A percentile compares a stretch with the other conserved stretches of the same genome.
phyloP scores from a whole-genome alignment of 2,888 invertebrate species.

The Zygogramma bicolorata region DNA sequence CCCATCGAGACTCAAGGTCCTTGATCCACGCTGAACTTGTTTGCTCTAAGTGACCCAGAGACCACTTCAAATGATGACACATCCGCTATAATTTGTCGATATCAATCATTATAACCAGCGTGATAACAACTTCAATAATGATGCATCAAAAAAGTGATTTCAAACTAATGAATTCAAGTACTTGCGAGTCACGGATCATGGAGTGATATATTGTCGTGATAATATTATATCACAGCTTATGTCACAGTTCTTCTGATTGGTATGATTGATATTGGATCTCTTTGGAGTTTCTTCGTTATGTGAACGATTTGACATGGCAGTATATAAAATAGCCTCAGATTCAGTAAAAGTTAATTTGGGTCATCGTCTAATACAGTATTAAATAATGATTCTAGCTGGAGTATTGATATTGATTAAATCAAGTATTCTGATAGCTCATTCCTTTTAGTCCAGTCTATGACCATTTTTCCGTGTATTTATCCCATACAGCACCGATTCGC shows the following conservation, averaged over 20 bases:
- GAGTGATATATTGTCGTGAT: not conserved
- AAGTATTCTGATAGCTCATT: too few species aligned
- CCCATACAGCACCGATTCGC: too few species aligned
- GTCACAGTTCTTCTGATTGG: not conserved
- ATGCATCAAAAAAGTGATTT: not conserved
- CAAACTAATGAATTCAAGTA: not conserved
- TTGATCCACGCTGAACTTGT: not conserved
- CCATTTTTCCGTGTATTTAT: too few species aligned
- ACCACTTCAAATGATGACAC: not conserved
- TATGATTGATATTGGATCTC: not conserved
- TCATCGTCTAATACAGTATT: too few species aligned
- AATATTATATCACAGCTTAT: not conserved
- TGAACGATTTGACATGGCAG: too few species aligned
- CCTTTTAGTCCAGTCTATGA: too few species aligned
- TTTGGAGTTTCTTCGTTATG: not conserved
- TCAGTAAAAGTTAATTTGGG: too few species aligned
- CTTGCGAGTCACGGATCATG: not conserved
- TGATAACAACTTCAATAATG: not conserved
- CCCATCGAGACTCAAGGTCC: not conserved
- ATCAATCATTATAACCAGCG: not conserved
- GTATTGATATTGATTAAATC: too few species aligned
- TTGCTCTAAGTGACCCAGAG: not conserved
- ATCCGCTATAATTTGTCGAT: slow-evolving; percentile 8
- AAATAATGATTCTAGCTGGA: too few species aligned
- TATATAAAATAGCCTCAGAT: too few species aligned